Percentiles rank a stretch among this genome's conserved stretches.
These are phyloP conservation scores for Nudaria mundana DNA, from an alignment of 2,888 invertebrate species.

Conservation along the genomic window DNA sequence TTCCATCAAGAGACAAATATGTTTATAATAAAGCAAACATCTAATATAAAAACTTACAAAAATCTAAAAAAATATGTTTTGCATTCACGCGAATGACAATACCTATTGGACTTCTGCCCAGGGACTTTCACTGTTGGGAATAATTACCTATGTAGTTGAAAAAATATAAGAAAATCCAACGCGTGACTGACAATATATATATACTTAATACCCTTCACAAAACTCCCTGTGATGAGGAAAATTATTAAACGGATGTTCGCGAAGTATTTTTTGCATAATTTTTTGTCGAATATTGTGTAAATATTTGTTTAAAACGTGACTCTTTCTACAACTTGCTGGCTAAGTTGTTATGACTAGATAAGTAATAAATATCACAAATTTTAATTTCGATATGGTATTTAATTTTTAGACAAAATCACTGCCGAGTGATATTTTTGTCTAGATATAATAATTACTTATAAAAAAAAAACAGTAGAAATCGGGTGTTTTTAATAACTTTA, in stretches of 20 bases:
- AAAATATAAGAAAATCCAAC: no score
- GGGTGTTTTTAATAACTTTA: background rate
- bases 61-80: no score
- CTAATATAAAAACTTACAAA: background rate
- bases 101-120: background rate
- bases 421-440: no score
- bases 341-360: background rate
- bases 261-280: constrained; percentile 1
- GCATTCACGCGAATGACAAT: no score
- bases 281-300: constrained; percentile 6
- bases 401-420: no score
- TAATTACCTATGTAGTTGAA: no score
- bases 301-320: constrained; percentile 6
- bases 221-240: background rate
- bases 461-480: no score
- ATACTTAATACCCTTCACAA: no score
- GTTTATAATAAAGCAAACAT: background rate
- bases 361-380: background rate
- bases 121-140: background rate
- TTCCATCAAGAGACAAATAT: background rate
- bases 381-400: background rate
- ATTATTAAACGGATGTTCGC: constrained; percentile 6
- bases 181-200: no score
- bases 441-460: no score
- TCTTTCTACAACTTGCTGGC: constrained; percentile 2